phyloP scores from a whole-genome alignment of 1,140 invertebrate species.

The Drosophila sp. region DNA sequence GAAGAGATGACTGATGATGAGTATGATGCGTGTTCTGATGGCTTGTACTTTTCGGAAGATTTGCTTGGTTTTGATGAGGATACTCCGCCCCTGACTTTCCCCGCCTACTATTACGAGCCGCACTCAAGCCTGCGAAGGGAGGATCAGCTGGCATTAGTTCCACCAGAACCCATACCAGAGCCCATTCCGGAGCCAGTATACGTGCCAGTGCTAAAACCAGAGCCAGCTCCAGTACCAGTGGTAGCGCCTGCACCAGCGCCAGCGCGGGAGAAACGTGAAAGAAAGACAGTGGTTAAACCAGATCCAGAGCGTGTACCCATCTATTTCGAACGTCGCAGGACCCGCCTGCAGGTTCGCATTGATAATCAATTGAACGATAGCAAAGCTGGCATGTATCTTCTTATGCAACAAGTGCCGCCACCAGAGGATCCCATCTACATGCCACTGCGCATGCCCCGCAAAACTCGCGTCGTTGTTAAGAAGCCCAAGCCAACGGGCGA shows the following conservation, averaged over 20 bases:
- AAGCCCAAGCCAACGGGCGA: neutral
- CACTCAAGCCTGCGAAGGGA: neutral
- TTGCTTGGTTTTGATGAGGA: conserved; percentile 61
- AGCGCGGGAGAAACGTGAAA: neutral
- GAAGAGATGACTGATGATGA: conserved; percentile 31
- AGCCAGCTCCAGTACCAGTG: neutral
- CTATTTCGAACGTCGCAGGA: conserved; percentile 29
- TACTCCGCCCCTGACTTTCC: conserved; percentile 24
- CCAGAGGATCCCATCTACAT: neutral
- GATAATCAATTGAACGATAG: conserved; percentile 36
- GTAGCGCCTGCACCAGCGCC: neutral
- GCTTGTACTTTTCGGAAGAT: conserved; percentile 27
- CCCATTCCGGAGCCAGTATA: neutral
- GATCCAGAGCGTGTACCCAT: neutral
- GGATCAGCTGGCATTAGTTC: neutral
- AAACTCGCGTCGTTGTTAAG: neutral
- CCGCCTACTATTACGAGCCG: conserved; percentile 40
- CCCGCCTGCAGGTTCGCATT: conserved; percentile 53
- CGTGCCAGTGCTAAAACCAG: neutral
- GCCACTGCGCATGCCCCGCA: conserved; percentile 7
- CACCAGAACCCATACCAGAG: neutral
- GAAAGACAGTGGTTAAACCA: neutral
- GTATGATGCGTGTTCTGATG: conserved; percentile 22
- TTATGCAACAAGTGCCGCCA: conserved; percentile 60
- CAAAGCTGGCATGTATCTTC: conserved; percentile 40